Percentiles rank a stretch among this genome's conserved stretches.
phyloP scores from a whole-genome alignment of 1,140 invertebrate species.

The Heterodera schachtii region DNA sequence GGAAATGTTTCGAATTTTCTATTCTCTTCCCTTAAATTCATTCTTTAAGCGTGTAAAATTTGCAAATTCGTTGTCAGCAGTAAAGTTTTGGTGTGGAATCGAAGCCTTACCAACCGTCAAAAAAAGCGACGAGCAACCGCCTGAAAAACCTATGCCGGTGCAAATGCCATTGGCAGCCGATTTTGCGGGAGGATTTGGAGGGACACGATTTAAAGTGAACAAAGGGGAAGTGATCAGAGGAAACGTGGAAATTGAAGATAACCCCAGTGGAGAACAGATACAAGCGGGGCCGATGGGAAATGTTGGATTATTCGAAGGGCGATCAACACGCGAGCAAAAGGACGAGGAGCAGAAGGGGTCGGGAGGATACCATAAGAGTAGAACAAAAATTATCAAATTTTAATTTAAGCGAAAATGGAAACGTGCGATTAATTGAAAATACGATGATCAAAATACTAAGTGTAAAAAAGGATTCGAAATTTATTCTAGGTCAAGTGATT shows the following conservation, averaged over 20 bases:
- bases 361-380: no score
- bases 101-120: neutral
- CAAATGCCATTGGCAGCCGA: neutral
- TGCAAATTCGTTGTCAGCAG: constrained; percentile 5
- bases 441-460: no score
- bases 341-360: neutral
- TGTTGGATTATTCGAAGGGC: constrained; percentile 22
- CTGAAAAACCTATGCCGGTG: neutral
- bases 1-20: no score
- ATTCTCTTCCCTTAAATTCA: no score
- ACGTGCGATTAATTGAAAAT: no score
- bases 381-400: no score
- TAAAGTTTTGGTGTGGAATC: neutral
- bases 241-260: constrained; percentile 1
- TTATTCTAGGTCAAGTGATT: no score
- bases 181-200: neutral
- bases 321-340: neutral
- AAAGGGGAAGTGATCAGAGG: neutral
- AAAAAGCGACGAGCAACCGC: neutral
- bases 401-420: no score
- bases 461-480: no score
- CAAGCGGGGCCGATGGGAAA: constrained; percentile 25
- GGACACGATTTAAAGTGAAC: neutral
- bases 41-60: neutral
- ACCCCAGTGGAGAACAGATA: constrained; percentile 25